Percentiles rank a stretch among this genome's conserved stretches.
Conservation (phyloP, 2,113 vertebrate species). For the Pituophis catenifer region DNA sequence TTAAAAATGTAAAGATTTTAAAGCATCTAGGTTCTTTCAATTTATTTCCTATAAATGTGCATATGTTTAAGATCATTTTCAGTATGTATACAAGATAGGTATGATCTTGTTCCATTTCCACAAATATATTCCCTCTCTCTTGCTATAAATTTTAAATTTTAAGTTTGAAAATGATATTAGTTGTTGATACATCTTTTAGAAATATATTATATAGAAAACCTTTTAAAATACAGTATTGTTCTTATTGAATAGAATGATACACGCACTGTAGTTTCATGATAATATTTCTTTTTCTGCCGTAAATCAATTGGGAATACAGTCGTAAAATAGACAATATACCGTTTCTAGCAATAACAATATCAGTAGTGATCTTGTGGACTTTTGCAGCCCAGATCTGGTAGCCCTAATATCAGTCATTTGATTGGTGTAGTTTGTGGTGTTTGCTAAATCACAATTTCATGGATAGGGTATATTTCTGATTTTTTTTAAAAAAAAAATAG, state of each 20-base stretch:
- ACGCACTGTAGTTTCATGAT: not conserved
- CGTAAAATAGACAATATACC: not conserved
- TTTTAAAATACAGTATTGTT: not conserved
- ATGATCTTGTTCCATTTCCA: not conserved
- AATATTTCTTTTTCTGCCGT: not conserved
- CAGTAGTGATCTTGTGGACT: not conserved
- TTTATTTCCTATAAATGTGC: not conserved
- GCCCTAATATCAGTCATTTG: not conserved
- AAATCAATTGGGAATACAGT: not conserved
- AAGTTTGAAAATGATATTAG: not conserved
- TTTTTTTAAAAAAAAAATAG: not conserved
- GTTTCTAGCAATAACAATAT: not conserved
- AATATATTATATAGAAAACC: not conserved
- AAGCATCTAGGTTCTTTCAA: not conserved
- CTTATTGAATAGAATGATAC: not conserved
- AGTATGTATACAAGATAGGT: not conserved
- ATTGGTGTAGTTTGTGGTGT: slow-evolving; percentile 24
- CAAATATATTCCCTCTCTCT: not conserved
- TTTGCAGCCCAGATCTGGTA: not conserved
- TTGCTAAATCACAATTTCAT: not conserved
- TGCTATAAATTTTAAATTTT: not conserved
- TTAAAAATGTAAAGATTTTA: not conserved
- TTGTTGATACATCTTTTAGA: not conserved
- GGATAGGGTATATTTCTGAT: not conserved
- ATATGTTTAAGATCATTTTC: not conserved